Evolutionary conservation across 37 sponge, comb jelly and placozoan genomes (phyloP).

Genomic region (Bolinopsis microptera): DNA sequence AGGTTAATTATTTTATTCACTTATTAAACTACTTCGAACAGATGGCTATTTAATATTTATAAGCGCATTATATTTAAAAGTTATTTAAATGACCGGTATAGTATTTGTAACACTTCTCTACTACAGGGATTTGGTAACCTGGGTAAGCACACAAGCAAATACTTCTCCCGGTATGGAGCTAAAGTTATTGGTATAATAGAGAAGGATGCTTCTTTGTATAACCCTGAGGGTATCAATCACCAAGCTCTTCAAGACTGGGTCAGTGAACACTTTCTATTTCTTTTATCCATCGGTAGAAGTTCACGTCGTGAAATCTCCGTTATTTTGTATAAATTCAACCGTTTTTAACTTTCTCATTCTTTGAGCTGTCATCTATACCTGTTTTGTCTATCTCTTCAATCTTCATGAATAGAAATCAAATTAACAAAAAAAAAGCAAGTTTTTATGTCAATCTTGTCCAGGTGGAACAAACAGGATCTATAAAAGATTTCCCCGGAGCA

Average conservation of each 20-base stretch:
- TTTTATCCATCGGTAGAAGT: too few relatives aligned
- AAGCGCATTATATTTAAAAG: neutral
- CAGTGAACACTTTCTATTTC: too few relatives aligned
- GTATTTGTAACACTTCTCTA: neutral
- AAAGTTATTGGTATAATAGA: constrained; percentile 91
- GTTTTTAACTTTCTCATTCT: too few relatives aligned
- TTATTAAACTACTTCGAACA: neutral
- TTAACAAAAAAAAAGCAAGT: too few relatives aligned
- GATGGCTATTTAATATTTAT: too few relatives aligned
- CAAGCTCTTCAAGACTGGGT: constrained; percentile 76
- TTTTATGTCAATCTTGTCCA: neutral
- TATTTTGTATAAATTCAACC: too few relatives aligned
- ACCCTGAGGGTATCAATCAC: constrained; percentile 90
- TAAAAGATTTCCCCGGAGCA: constrained; percentile 88
- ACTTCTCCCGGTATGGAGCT: constrained; percentile 83
- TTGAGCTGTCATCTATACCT: too few relatives aligned
- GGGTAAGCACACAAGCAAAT: constrained; percentile 83
- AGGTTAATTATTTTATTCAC: neutral
- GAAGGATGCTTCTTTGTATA: constrained; percentile 84
- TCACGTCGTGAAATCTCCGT: too few relatives aligned
- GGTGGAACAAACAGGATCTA: constrained; percentile 70
- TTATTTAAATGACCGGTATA: too few relatives aligned
- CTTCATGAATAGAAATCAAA: too few relatives aligned
- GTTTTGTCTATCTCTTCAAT: too few relatives aligned
- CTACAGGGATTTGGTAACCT: constrained; percentile 98